phyloP scores from a whole-genome alignment of 2,888 invertebrate genomes.

The Apotomis betuletana region DNA sequence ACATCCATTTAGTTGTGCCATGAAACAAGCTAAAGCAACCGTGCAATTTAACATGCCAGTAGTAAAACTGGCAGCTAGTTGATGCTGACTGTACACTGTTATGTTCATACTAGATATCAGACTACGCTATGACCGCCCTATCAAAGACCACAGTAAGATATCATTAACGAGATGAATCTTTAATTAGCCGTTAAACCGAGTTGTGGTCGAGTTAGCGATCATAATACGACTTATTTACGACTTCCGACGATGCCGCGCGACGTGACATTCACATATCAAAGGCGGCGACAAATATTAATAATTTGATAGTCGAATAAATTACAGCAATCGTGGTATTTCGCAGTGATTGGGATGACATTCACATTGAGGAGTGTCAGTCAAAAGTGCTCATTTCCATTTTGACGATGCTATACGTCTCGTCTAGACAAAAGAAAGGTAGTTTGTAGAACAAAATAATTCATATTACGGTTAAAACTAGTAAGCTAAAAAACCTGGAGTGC shows the following conservation, averaged over 20 bases:
- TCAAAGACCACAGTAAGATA: neutral
- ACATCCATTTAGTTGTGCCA: no score
- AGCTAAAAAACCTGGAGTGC: no score
- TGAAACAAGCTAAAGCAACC: no score
- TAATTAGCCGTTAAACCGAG: constrained; percentile 29
- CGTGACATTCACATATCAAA: constrained; percentile 31
- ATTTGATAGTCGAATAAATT: constrained; percentile 36
- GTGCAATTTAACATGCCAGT: no score
- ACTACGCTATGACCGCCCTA: neutral
- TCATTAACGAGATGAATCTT: constrained; percentile 27
- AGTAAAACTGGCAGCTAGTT: no score
- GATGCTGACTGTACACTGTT: no score
- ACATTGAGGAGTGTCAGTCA: neutral
- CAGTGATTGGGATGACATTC: constrained; percentile 22
- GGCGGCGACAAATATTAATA: constrained; percentile 28
- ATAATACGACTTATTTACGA: constrained; percentile 31
- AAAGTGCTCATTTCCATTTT: neutral
- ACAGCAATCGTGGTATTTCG: constrained; percentile 13
- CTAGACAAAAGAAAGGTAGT: no score
- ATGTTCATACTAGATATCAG: no score
- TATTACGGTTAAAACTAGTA: no score
- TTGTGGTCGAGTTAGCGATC: constrained; percentile 25
- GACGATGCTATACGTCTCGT: no score
- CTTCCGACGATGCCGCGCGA: constrained; percentile 31
- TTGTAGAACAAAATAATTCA: no score